phyloP scores from a whole-genome alignment of 2,888 invertebrate species.

The Artemia sp. region DNA sequence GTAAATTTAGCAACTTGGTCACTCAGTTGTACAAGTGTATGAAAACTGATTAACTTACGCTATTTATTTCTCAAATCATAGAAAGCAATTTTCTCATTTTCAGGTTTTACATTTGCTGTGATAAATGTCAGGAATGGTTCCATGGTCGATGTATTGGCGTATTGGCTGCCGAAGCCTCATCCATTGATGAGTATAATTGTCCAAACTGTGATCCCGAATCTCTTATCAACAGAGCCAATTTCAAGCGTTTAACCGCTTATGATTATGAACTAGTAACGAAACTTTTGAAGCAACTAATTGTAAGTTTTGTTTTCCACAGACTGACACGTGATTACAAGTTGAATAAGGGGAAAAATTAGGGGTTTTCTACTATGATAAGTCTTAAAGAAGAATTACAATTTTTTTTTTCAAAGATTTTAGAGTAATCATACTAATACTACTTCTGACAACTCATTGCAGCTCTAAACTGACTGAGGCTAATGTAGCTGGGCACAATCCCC shows the following conservation, averaged over 20 bases:
- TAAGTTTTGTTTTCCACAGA: slow-evolving; percentile 30
- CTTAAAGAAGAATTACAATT: no score
- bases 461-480: no score
- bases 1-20: background rate
- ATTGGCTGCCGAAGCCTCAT: slow-evolving; percentile 77
- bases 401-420: no score
- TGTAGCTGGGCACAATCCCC: no score
- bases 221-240: slow-evolving; percentile 71
- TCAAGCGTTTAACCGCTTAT: slow-evolving; percentile 58
- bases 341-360: no score
- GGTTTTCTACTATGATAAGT: no score
- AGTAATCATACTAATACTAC: no score
- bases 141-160: slow-evolving; percentile 94
- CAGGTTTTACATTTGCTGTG: slow-evolving; percentile 97
- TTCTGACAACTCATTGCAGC: no score
- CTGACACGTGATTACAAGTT: no score
- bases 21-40: background rate
- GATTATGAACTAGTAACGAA: slow-evolving; percentile 68
- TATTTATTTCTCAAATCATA: slow-evolving; percentile 17
- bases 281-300: slow-evolving; percentile 74
- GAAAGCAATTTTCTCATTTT: slow-evolving; percentile 27
- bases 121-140: slow-evolving; percentile 98
- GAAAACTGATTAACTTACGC: background rate
- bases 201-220: slow-evolving; percentile 85
- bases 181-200: slow-evolving; percentile 88